Evolutionary conservation across 2,113 vertebrate species (phyloP).

Genomic region (Ursus arctos): DNA sequence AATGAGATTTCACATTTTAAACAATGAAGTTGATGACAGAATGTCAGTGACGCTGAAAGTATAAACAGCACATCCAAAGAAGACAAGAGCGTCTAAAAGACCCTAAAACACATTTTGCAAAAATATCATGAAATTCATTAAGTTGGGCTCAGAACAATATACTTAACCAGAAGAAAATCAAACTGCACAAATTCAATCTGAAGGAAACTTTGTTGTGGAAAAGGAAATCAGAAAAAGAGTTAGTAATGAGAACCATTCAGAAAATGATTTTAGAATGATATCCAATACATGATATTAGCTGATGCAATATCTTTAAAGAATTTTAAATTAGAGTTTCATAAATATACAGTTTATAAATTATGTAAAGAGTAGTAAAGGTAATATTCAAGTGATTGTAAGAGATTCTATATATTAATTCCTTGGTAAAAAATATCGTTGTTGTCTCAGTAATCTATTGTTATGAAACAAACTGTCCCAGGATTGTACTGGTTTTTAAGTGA

Average conservation of each 20-base stretch:
- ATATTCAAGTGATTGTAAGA: background rate
- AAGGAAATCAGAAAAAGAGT: background rate
- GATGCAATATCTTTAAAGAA: background rate
- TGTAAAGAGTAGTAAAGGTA: background rate
- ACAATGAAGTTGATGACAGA: background rate
- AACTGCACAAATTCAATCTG: background rate
- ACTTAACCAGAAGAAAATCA: background rate
- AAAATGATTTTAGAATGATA: background rate
- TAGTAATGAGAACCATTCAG: background rate
- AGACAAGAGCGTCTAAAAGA: background rate
- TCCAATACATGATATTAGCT: background rate
- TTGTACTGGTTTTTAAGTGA: background rate
- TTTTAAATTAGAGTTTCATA: slow-evolving; percentile 33
- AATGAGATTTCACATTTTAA: background rate
- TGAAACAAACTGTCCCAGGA: background rate
- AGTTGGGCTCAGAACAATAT: background rate
- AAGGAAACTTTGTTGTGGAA: background rate
- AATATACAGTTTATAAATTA: background rate
- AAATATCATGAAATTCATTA: background rate
- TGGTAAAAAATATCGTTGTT: background rate
- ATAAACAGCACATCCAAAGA: background rate
- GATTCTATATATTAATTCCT: background rate
- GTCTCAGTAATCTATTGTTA: background rate
- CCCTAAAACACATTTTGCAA: background rate
- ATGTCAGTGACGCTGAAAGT: background rate